Base-by-base conservation (phyloP, 2,888 invertebrate species). In the Rhabditophanes sp. region DNA sequence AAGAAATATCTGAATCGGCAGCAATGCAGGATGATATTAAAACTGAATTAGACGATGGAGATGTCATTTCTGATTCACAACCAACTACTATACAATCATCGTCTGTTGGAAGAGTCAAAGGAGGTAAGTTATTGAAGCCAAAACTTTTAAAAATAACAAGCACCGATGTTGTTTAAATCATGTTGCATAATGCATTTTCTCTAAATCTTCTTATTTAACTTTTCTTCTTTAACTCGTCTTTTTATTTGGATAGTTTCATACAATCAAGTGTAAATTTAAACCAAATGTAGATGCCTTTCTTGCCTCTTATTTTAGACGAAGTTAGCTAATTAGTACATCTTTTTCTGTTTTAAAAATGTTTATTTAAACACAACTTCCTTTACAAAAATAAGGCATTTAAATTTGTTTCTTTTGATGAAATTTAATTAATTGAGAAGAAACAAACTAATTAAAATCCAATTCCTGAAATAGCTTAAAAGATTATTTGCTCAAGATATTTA, bases 91-190 rank as follows among this genome's bases (percentile, higher is more conserved):
- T n/a, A n/a, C n/a, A n/a, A n/a, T n/a, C n/a, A n/a, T n/a, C n/a
- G n/a, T n/a, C n/a, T n/a, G n/a, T n/a, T 20, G 18, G 28, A 3
- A 31, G 37, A 19, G 37, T 33, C 11, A 42, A 48, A 48, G 50
- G 46, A 46, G 46, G 49, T 49, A 19, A 17, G 46, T 35, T 26
- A 22, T 30, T 9, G 16, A 4, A 2, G 2, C 4, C n/a, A n/a
- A n/a, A n/a, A n/a, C n/a, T n/a, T n/a, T n/a, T n/a, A n/a, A n/a
- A n/a, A n/a, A n/a, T n/a, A n/a, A n/a, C n/a, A n/a, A n/a, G n/a
- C n/a, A n/a, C n/a, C n/a, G n/a, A n/a, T n/a, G n/a, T n/a, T n/a
- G n/a, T n/a, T n/a, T n/a, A n/a, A n/a, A n/a, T n/a, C n/a, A n/a
- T n/a, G n/a, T n/a, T n/a, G n/a, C n/a, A n/a, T n/a, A n/a, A n/a